Conservation (phyloP, 2,797 vertebrate species). For the Pseudotriccus pelzelni region DNA sequence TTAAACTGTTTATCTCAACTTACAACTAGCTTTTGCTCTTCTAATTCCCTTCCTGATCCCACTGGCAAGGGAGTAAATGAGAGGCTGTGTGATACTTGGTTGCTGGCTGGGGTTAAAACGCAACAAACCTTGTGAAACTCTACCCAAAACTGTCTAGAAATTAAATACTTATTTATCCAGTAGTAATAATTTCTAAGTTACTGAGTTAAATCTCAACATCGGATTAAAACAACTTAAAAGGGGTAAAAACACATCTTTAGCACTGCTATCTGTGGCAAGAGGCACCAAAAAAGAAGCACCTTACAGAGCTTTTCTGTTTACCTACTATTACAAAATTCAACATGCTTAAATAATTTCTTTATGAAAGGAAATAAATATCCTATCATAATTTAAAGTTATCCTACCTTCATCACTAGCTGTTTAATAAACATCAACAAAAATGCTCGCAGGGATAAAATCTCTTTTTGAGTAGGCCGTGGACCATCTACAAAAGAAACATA, state of each 20-base stretch:
- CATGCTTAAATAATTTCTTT: neutral
- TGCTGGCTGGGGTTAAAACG: neutral
- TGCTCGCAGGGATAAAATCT: slow-evolving; percentile 90
- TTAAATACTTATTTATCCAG: neutral
- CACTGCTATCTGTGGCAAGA: neutral
- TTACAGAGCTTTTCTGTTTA: neutral
- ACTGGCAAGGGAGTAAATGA: neutral
- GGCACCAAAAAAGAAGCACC: neutral
- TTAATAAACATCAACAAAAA: slow-evolving; percentile 95
- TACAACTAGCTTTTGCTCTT: neutral
- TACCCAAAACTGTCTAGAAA: neutral
- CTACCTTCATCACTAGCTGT: slow-evolving; percentile 97
- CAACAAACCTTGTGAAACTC: neutral
- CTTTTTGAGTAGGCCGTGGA: slow-evolving; percentile 90
- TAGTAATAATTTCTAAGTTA: neutral
- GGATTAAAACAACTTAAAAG: neutral
- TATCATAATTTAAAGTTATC: neutral
- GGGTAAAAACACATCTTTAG: neutral
- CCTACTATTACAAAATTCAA: neutral
- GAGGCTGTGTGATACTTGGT: too few relatives aligned
- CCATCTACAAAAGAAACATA: slow-evolving; percentile 81
- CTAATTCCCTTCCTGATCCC: neutral
- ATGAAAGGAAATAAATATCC: neutral
- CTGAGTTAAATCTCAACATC: neutral
- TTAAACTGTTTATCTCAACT: neutral